These are phyloP conservation scores for Grapholita molesta DNA, from an alignment of 1,140 invertebrate genomes.

Conservation along the genomic window DNA sequence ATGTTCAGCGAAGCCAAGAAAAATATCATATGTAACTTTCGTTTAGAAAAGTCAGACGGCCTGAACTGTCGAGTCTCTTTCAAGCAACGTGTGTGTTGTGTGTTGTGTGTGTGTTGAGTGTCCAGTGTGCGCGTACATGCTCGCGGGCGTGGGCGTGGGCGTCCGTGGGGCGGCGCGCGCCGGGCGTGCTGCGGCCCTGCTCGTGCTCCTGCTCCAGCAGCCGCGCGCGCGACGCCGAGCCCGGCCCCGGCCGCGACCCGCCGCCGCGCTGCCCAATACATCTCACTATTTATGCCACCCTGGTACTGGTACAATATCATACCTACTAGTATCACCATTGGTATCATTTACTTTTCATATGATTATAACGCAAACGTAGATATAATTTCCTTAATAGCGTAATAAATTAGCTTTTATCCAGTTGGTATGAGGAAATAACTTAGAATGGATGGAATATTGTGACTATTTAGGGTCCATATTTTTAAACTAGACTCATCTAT, in stretches of 20 bases:
- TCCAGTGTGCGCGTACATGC: constrained; percentile 28
- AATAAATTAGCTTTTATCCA: too few species aligned
- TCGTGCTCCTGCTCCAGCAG: constrained; percentile 69
- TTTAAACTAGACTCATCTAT: too few species aligned
- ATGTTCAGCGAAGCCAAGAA: too few species aligned
- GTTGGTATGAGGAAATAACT: too few species aligned
- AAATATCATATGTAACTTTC: too few species aligned
- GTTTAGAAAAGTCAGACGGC: too few species aligned
- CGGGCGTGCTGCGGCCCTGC: constrained; percentile 72
- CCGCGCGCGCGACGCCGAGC: constrained; percentile 41
- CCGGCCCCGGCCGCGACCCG: constrained; percentile 17
- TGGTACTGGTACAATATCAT: neutral
- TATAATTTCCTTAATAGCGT: too few species aligned
- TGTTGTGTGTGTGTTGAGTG: neutral
- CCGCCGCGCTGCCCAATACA: constrained; percentile 18
- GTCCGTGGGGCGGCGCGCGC: constrained; percentile 41
- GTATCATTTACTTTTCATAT: too few species aligned
- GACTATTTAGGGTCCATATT: too few species aligned
- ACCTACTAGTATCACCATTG: neutral
- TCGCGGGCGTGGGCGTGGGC: constrained; percentile 16
- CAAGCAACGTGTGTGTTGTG: neutral
- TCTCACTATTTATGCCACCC: neutral
- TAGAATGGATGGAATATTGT: too few species aligned
- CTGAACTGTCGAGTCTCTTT: neutral
- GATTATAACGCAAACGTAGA: too few species aligned